Base-by-base conservation (phyloP, 2,113 vertebrate species). In the Ciconia maguari region DNA sequence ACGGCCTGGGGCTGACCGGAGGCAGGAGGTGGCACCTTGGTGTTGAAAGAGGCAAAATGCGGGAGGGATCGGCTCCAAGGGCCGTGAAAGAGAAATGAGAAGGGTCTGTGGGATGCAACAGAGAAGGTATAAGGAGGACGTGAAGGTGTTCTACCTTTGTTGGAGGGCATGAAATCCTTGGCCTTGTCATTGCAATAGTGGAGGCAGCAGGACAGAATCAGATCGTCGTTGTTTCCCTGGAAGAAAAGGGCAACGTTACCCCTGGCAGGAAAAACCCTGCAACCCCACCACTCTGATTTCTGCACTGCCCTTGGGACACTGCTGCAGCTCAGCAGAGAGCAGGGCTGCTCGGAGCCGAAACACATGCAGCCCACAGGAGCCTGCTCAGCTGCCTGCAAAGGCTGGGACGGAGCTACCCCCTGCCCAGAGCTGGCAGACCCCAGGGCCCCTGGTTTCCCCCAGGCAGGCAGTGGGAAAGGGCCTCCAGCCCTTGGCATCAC, bases 101-200 rank as follows among this genome's bases (percentile, higher is more conserved):
- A 62, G 79, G 38, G 78, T 11, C 74, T 0, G 1, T 19, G 81
- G 75, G 83, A 94, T 90, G 84, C 90, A 49, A 64, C 29, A 83
- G 57, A 36, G 81, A 42, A 78, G 58, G 66, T 77, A 84, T 18
- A 79, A 66, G 17, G 70, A 41, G 62, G 64, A 51, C 1, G 41
- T 44, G 57, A 90, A n/a, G 70, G 44, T n/a, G 29, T 22, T 41
- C 32, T 98, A 99, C 99, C 99, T 99, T 98, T 99, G 95, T 98
- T 99, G 85, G 98, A 96, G 58, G 99, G 98, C 99, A 99, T 99
- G 97, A 99, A 99, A 93, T 99, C 99, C 97, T 99, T 99, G 42
- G 99, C 99, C 92, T 99, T 99, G 98, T 99, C 99, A 97, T 99
- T 99, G 98, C 99, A 99, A 97, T 99, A 99, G 97, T 99, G 98